Evolutionary conservation across 2,113 vertebrate genomes (phyloP).

Genomic region (Actinemys pallida): DNA sequence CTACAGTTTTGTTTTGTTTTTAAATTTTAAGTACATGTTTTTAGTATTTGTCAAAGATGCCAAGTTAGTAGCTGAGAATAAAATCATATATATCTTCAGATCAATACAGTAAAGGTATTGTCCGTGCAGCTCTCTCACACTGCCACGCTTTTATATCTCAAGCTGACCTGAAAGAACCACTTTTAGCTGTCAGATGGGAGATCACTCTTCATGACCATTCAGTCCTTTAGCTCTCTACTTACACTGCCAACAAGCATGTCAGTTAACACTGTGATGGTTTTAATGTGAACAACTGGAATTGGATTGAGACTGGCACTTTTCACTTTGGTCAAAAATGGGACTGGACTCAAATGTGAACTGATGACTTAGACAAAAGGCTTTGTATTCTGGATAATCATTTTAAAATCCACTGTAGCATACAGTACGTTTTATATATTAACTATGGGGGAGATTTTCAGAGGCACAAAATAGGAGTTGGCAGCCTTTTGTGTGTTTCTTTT

Average conservation of each 20-base stretch:
- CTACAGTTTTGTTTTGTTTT: not conserved
- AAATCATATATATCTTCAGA: not conserved
- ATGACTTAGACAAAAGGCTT: not conserved
- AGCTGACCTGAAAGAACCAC: not conserved
- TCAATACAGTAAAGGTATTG: not conserved
- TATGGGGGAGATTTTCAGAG: not conserved
- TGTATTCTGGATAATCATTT: not conserved
- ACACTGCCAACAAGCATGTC: not conserved
- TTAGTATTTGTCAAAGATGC: not conserved
- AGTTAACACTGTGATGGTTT: not conserved
- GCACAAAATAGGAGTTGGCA: not conserved
- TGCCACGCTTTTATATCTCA: not conserved
- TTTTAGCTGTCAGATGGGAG: not conserved
- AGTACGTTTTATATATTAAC: not conserved
- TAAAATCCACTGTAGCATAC: not conserved
- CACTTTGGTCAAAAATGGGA: not conserved
- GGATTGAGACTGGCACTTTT: not conserved
- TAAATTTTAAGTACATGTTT: not conserved
- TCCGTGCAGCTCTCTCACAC: not conserved
- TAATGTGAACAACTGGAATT: not conserved
- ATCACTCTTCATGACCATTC: not conserved
- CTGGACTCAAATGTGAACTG: not conserved
- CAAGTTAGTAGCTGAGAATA: not conserved
- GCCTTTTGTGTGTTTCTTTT: not conserved
- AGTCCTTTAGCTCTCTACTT: not conserved